These are phyloP conservation scores for Ashinkailepas kermadecensis DNA, from an alignment of 2,888 invertebrate genomes.

Conservation along the genomic window DNA sequence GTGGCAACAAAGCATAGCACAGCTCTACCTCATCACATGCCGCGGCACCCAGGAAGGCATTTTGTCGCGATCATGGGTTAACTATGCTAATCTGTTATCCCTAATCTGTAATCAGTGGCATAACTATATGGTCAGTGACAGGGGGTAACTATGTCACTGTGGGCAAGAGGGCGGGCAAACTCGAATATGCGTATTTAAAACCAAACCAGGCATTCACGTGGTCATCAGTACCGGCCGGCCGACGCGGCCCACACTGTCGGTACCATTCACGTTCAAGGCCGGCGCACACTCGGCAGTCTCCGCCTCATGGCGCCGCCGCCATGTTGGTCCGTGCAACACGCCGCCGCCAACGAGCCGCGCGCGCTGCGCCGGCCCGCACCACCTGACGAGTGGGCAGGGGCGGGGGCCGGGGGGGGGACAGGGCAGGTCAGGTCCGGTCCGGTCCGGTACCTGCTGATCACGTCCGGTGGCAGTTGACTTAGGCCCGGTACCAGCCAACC, in stretches of 20 bases:
- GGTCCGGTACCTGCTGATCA: not conserved
- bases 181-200: too few species aligned
- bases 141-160: too few species aligned
- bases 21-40: too few species aligned
- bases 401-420: not conserved
- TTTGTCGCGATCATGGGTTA: too few species aligned
- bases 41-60: too few species aligned
- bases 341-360: not conserved
- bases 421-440: not conserved
- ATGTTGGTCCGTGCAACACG: conserved; percentile 4
- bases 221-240: not conserved
- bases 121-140: too few species aligned
- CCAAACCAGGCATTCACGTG: not conserved
- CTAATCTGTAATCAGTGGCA: too few species aligned
- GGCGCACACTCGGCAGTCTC: not conserved
- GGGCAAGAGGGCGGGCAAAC: too few species aligned
- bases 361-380: not conserved
- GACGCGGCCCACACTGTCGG: not conserved
- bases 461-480: too few species aligned
- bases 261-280: conserved; percentile 16
- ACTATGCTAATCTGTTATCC: too few species aligned
- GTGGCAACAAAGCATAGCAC: too few species aligned
- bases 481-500: too few species aligned
- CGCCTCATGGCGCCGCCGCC: not conserved
- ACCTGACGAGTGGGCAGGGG: not conserved